Evolutionary conservation across 2,797 vertebrate species (phyloP), one percentile per base, ranked within the genome.

Genomic region (Microchirus variegatus): DNA sequence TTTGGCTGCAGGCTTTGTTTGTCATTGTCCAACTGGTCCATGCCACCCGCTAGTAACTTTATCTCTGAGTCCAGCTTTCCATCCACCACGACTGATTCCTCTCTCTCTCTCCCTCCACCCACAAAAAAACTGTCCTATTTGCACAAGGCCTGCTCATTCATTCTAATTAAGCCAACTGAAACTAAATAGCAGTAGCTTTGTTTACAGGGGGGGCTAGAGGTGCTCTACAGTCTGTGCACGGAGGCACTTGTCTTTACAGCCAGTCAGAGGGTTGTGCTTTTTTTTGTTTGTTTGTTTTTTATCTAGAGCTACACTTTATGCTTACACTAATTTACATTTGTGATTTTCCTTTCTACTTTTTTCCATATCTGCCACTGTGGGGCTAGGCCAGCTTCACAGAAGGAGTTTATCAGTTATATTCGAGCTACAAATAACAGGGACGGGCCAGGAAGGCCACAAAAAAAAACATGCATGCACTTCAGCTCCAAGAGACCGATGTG

Each of bases 131-230:
- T 80, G 71, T 73, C 78, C 86, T 83, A 78, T 79, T 80, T 81
- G 60, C 85, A 76, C 80, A 80, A 71, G 73, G 55, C 79, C 82
- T 80, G 83, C 91, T 91, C 91, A 91, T 93, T 93, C 90, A 92
- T 92, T 90, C 87, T 91, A 91, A 93, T 93, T 92, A 91, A 90
- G 87, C 86, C 91, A 89, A 92, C 87, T 90, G 91, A 91, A 91
- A 89, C 88, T 88, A 84, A 90, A 93, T 91, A 92, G 91, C 89
- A 87, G 87, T 82, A 63, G 83, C 87, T 89, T 91, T 93, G 92
- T 92, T 92, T 92, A 90, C 87, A 86, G 86, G 83, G 70, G 70
- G 15, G 79, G 78, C 81, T 67, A 57, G 52, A 65, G 75, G 87
- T 65, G 81, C 83, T 94, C 91, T 87, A 87, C 90, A 93, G 90